Base-by-base conservation (phyloP, 2,888 invertebrate species). In the Seira musarum region DNA sequence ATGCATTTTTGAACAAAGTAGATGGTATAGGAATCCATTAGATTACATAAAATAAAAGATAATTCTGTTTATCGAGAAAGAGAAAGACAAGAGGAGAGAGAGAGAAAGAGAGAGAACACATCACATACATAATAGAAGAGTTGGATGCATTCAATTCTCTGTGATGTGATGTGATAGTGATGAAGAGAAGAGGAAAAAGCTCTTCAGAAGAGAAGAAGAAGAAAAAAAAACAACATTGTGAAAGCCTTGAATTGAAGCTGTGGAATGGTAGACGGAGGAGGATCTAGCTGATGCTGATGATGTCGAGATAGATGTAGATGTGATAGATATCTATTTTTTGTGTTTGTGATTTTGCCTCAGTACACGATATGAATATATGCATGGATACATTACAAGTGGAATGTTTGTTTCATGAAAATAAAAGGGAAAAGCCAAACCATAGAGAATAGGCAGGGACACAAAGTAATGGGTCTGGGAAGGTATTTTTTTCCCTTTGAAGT, bases 401-500 rank as follows among this genome's bases (percentile, higher is more conserved):
- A 67, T 68, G 68, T 75, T 75, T 75, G 75, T 75, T 75, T 75
- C 75, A 75, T 35, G 75, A 40, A 69, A 30, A 69, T 69, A 76
- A 69, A 76, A 69, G 30, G 30, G 30, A 30, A 30, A 30, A 30
- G 30, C 30, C 30, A 30, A 30, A 8, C 21, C 57, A 78, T 46
- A 66, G 71, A 78, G 78, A 78, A 75, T 75, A 75, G 75, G 67
- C 66, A 75, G 68, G 40, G 15, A 63, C 13, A 21, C 15, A 60
- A 57, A 60, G 67, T 40, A 57, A 68, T 57, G 66, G 79, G 81
- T 72, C 35, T 69, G 53, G 82, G 53, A 53, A 53, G 17, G 53
- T 53, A 53, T 80, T 84, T n/a, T n/a, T n/a, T 85, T 85, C 81
- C 71, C 86, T 86, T 86, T 86, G 86, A 86, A 83, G 85, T 86